phyloP scores from a whole-genome alignment of 2,113 vertebrate species.

The Pseudorasbora parva region DNA sequence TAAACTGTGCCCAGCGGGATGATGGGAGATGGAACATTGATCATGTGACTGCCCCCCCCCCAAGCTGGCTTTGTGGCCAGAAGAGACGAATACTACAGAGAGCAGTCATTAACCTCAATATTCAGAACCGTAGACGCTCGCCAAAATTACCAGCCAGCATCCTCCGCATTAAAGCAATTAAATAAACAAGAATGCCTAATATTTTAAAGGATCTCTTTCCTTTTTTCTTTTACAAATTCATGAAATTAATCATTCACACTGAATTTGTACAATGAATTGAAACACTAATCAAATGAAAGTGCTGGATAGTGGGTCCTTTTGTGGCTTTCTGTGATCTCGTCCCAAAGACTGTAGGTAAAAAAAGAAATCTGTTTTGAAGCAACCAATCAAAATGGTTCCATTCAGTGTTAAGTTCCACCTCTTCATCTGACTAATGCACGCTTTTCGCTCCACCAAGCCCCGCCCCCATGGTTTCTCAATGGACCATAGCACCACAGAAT shows the following conservation, averaged over 20 bases:
- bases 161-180: slow-evolving; percentile 49
- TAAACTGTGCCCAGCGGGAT: slow-evolving; percentile 92
- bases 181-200: slow-evolving; percentile 54
- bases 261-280: slow-evolving; percentile 53
- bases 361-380: slow-evolving; percentile 62
- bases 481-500: slow-evolving; percentile 88
- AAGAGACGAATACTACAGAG: slow-evolving; percentile 80
- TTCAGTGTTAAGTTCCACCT: slow-evolving; percentile 50
- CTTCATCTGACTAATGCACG: slow-evolving; percentile 48
- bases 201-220: slow-evolving; percentile 43
- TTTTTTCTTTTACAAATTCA: slow-evolving; percentile 45
- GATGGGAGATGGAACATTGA: slow-evolving; percentile 92
- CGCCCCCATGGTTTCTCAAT: slow-evolving; percentile 52
- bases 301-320: slow-evolving; percentile 99
- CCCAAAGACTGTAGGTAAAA: slow-evolving; percentile 56
- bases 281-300: slow-evolving; percentile 49
- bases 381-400: slow-evolving; percentile 55
- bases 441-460: slow-evolving; percentile 63
- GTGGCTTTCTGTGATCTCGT: slow-evolving; percentile 91
- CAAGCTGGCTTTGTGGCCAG: slow-evolving; percentile 91
- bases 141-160: slow-evolving; percentile 73
- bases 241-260: slow-evolving; percentile 64
- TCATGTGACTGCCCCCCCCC: slow-evolving; percentile 85
- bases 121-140: slow-evolving; percentile 83
- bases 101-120: slow-evolving; percentile 87